Evolutionary conservation across 2,113 vertebrate species (phyloP).

Genomic region (Argyrosomus japonicus): DNA sequence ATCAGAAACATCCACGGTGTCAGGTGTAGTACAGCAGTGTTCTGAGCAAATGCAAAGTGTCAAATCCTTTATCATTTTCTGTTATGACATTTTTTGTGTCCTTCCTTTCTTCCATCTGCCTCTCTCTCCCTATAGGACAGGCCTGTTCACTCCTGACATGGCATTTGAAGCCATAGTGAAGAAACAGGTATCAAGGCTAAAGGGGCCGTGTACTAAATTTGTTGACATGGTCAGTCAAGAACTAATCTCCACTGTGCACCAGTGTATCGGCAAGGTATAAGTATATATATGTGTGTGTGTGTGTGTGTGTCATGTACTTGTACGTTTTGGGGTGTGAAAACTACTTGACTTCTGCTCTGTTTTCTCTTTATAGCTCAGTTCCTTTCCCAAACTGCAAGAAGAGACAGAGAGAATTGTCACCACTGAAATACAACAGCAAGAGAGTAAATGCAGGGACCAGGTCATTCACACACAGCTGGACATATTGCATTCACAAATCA

Average conservation of each 20-base stretch:
- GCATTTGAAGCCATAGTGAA: constrained; percentile 97
- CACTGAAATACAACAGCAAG: constrained; percentile 90
- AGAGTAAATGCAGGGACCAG: constrained; percentile 93
- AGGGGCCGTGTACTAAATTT: constrained; percentile 91
- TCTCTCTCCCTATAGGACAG: constrained; percentile 85
- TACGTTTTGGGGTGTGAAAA: not conserved
- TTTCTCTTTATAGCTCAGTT: constrained; percentile 85
- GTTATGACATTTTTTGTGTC: not conserved
- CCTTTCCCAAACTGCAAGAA: constrained; percentile 90
- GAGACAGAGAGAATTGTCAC: constrained; percentile 93
- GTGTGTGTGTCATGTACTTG: constrained; percentile 43
- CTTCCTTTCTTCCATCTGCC: not conserved
- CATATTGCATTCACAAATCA: not conserved
- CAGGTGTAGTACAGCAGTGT: constrained; percentile 79
- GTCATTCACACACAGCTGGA: constrained; percentile 72
- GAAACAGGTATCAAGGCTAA: constrained; percentile 92
- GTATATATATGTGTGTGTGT: not conserved
- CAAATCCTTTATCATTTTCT: not conserved
- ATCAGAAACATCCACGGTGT: constrained; percentile 95
- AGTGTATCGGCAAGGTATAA: constrained; percentile 92
- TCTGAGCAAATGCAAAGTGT: not conserved
- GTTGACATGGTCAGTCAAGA: constrained; percentile 95
- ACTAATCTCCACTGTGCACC: constrained; percentile 89
- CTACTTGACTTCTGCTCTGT: not conserved
- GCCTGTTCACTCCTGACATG: constrained; percentile 95